Evolutionary conservation across 2,113 vertebrate species (phyloP), one percentile per base, ranked within the genome.

Genomic region (Channa maculata): DNA sequence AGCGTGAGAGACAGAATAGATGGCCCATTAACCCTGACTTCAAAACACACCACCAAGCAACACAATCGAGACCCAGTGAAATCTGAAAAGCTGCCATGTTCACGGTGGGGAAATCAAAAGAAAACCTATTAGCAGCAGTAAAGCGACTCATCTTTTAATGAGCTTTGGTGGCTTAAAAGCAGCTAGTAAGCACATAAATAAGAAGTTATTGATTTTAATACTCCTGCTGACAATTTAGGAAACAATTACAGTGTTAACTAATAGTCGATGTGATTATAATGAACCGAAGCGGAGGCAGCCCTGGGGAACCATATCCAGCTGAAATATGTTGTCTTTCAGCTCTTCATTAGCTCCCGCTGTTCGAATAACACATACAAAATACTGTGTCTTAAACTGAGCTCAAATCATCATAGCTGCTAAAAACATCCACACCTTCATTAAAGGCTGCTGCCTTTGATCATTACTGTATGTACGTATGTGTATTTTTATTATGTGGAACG

Each of bases 41-140:
- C 85, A 84, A 82, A 84, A 88, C 73, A 84, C 80, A 72, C 76
- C 70, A 88, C 84, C 86, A 84, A 87, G 85, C 78, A 70, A 36
- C 68, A 65, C 52, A 52, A 64, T 63, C 59, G 13, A 46, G 70
- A 37, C 52, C 3, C 48, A 24, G 54, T 50, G 13, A 69, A 65
- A 43, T 74, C 58, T 74, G 65, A 75, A 65, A 59, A 71, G 44
- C 55, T 44, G 52, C 36, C 61, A 15, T 50, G 45, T 55, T 71
- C 60, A 50, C 48, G 36, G 59, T 38, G 58, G 14, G 13, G 43
- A 14, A 38, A 37, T 24, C 24, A 24, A 10, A 1, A 44, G 13
- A 45, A 62, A 58, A 39, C 1, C 8, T 11, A n/a, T 65, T 44
- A 41, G 38, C 55, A 6, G 55, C 53, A 52, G 54, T 57, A 15